Conservation (phyloP, 2,113 vertebrate species). For the Crotalus viridis region DNA sequence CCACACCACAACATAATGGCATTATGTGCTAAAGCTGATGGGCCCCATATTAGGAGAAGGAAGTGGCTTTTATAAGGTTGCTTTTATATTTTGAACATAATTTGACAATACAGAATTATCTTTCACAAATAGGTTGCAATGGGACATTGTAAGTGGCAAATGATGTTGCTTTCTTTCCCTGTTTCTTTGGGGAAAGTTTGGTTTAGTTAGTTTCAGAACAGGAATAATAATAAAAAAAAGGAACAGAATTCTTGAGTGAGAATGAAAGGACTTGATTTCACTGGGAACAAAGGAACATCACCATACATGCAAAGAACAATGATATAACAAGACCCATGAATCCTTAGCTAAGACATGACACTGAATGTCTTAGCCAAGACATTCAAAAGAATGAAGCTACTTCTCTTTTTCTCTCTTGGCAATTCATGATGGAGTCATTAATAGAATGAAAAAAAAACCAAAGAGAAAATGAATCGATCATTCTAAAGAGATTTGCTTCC, state of each 20-base stretch:
- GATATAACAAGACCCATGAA: neutral
- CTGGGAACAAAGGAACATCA: neutral
- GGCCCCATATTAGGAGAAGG: accelerated
- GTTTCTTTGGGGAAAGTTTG: too few species aligned
- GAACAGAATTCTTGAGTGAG: neutral
- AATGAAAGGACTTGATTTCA: neutral
- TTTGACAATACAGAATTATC: neutral
- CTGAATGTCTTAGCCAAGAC: too few species aligned
- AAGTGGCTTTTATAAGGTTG: neutral
- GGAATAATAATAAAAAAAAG: neutral
- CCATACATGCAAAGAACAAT: neutral
- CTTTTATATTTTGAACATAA: neutral
- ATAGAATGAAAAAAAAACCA: neutral
- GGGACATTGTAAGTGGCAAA: neutral
- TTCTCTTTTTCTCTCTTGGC: neutral
- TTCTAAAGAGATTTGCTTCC: slow-evolving; percentile 44
- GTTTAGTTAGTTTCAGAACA: neutral
- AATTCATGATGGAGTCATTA: neutral
- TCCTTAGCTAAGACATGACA: neutral
- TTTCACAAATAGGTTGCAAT: neutral
- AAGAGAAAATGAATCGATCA: neutral
- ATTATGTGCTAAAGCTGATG: neutral
- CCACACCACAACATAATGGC: neutral
- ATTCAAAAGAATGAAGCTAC: neutral
- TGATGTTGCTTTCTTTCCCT: too few species aligned